phyloP scores from a whole-genome alignment of 2,113 vertebrate genomes.

The Larimichthys crocea region DNA sequence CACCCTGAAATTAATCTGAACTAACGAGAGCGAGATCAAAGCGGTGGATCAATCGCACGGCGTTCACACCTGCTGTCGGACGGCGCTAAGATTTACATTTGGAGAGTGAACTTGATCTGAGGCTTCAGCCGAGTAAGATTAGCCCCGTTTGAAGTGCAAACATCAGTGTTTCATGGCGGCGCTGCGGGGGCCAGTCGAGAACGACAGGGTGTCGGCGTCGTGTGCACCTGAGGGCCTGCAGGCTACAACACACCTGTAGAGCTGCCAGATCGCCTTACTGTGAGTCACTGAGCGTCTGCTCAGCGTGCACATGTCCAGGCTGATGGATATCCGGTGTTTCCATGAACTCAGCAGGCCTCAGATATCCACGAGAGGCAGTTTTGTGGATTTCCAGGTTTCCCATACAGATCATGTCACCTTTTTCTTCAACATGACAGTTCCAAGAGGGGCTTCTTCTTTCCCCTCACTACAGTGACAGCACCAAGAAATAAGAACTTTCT shows the following conservation, averaged over 20 bases:
- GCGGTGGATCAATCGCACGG: neutral
- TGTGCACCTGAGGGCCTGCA: constrained; percentile 3
- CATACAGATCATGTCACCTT: neutral
- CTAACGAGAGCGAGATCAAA: constrained; percentile 37
- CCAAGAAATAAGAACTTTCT: neutral
- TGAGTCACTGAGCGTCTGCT: neutral
- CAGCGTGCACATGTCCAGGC: neutral
- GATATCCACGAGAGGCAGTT: neutral
- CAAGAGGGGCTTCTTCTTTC: neutral
- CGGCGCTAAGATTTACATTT: constrained; percentile 10
- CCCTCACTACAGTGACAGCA: neutral
- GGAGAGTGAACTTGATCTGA: neutral
- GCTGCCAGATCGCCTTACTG: constrained; percentile 21
- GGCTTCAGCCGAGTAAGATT: neutral
- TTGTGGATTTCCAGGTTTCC: neutral
- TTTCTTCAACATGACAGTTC: accelerated
- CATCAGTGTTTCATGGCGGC: neutral
- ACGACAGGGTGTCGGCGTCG: neutral
- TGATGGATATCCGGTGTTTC: neutral
- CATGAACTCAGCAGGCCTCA: neutral
- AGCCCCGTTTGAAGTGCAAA: constrained; percentile 46
- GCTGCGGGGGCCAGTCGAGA: neutral
- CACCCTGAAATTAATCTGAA: neutral
- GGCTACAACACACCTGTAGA: constrained; percentile 35
- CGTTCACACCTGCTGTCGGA: constrained; percentile 20